Evolutionary conservation across 2,797 vertebrate species (phyloP).

Genomic region (Coccyzus lansbergi): DNA sequence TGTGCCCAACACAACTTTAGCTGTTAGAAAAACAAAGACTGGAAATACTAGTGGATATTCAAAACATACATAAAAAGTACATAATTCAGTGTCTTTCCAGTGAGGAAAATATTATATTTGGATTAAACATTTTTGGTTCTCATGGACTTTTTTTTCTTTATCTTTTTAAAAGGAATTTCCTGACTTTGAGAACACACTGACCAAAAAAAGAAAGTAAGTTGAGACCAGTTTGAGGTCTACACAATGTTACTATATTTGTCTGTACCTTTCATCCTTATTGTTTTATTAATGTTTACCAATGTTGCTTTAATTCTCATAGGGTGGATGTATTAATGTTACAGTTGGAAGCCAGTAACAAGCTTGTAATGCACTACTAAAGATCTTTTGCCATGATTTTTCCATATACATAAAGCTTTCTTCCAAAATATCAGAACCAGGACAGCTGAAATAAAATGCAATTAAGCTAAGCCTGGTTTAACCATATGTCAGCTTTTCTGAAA

Average conservation of each 20-base stretch:
- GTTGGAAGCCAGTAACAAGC: neutral
- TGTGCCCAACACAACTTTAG: neutral
- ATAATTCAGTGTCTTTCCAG: neutral
- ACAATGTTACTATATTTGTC: neutral
- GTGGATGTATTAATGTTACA: neutral
- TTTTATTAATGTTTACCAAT: constrained; percentile 24
- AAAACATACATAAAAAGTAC: neutral
- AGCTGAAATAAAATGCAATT: constrained; percentile 27
- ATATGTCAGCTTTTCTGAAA: constrained; percentile 62
- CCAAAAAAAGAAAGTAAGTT: constrained; percentile 83
- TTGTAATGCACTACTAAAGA: constrained; percentile 6
- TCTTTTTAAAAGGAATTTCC: constrained; percentile 76
- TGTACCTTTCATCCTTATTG: neutral
- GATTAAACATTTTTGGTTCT: constrained; percentile 2
- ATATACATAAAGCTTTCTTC: constrained; percentile 3
- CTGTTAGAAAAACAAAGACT: neutral
- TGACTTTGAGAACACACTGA: constrained; percentile 73
- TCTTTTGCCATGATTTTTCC: constrained; percentile 7
- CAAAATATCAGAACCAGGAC: constrained; percentile 13
- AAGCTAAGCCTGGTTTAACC: constrained; percentile 47
- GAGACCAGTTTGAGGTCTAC: constrained; percentile 27
- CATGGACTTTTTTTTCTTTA: constrained; percentile 22
- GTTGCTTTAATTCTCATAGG: neutral
- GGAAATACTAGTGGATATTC: neutral
- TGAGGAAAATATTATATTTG: neutral